Conservation (phyloP, 2,888 invertebrate genomes). For the Mythimna ferrago region DNA sequence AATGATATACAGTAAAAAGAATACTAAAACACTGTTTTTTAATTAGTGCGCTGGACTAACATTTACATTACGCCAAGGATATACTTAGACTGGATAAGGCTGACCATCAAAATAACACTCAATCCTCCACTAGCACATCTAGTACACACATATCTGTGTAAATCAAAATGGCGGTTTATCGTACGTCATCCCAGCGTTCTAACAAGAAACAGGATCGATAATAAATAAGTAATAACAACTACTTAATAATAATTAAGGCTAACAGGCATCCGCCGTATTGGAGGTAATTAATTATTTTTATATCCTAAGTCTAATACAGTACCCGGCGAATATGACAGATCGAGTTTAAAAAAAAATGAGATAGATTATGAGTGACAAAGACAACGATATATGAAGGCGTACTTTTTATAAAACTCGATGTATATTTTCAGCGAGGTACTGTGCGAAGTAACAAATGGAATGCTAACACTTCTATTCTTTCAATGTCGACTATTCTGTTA, state of each 20-base stretch:
- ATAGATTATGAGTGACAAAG: neutral
- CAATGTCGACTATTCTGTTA: neutral
- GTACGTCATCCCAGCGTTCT: constrained; percentile 40
- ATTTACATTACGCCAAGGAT: neutral
- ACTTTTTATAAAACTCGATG: neutral
- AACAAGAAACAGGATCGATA: constrained; percentile 49
- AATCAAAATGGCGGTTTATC: neutral
- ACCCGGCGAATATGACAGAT: constrained; percentile 6
- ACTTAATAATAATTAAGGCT: constrained; percentile 63
- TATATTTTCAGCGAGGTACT: neutral
- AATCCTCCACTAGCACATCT: neutral
- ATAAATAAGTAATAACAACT: constrained; percentile 64
- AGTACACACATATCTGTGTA: neutral
- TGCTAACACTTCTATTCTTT: neutral
- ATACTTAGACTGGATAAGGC: neutral
- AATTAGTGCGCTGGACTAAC: constrained; percentile 45
- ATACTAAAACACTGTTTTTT: constrained; percentile 52
- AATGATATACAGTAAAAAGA: constrained; percentile 53
- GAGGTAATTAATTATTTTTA: constrained; percentile 60
- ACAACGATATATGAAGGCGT: neutral
- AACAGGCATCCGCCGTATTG: constrained; percentile 61
- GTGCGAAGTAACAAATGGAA: constrained; percentile 24
- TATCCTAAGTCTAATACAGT: constrained; percentile 35
- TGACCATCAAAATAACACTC: neutral
- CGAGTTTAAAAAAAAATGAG: neutral